These are phyloP conservation scores for Phymatocera aterrima DNA, from an alignment of 2,888 invertebrate species.

Conservation along the genomic window DNA sequence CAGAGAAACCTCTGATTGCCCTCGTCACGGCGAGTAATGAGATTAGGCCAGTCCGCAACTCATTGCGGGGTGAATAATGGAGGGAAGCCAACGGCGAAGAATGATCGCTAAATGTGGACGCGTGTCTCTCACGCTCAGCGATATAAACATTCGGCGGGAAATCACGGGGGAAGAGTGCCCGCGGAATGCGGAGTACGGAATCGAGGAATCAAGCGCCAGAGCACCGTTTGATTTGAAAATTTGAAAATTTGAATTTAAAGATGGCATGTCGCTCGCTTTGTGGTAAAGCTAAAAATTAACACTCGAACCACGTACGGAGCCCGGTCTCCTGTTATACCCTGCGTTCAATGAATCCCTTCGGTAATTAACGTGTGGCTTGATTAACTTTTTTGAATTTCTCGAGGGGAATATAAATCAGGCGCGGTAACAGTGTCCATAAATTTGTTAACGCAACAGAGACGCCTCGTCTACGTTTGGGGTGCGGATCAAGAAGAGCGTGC, in stretches of 20 bases:
- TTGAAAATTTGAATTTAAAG: no score
- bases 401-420: not conserved
- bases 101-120: not conserved
- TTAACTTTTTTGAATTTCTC: not conserved
- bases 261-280: no score
- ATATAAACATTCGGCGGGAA: not conserved
- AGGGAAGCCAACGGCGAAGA: not conserved
- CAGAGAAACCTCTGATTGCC: constrained; percentile 7
- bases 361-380: not conserved
- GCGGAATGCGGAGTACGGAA: no score
- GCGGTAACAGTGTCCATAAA: not conserved
- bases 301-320: not conserved
- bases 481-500: no score
- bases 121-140: not conserved
- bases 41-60: not conserved
- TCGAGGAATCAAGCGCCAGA: not conserved
- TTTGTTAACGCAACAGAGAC: not conserved
- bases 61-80: not conserved
- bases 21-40: not conserved
- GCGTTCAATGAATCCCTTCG: not conserved
- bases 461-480: not conserved
- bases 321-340: not conserved
- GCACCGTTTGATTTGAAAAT: no score
- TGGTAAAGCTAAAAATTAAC: no score
- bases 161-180: not conserved